Percentiles rank a stretch among this genome's conserved stretches.
Conservation (phyloP, 2,113 vertebrate species). For the Colossoma macropomum region DNA sequence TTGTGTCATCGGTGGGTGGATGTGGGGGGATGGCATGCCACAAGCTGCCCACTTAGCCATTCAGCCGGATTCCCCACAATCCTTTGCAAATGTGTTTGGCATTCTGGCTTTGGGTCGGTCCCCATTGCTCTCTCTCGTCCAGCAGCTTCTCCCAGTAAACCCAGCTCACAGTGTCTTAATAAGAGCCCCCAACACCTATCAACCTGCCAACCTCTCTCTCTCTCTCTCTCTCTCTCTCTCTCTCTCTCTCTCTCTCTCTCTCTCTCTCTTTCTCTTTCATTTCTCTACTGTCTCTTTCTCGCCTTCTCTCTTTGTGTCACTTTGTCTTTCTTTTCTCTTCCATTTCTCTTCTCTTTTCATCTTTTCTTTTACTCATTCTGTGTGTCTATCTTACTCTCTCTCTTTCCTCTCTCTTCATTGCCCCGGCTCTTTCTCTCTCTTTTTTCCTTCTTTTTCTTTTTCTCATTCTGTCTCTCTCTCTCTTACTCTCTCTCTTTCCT, state of each 20-base stretch:
- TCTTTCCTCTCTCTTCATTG: not conserved
- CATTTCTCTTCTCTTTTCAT: not conserved
- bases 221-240: constrained; percentile 24
- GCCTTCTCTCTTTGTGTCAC: not conserved
- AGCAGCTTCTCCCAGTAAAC: constrained; percentile 35
- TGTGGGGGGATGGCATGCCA: constrained; percentile 29
- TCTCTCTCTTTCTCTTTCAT: not conserved
- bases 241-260: not conserved
- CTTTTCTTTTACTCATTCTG: not conserved
- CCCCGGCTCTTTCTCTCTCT: constrained; percentile 12
- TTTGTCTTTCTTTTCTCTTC: constrained; percentile 38
- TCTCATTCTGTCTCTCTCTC: not conserved
- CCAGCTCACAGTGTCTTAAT: constrained; percentile 50
- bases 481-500: not conserved
- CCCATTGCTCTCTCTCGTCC: constrained; percentile 21
- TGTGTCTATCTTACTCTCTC: constrained; percentile 29
- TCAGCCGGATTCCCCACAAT: constrained; percentile 59
- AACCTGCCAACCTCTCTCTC: constrained; percentile 39
- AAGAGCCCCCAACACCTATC: constrained; percentile 53
- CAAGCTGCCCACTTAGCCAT: constrained; percentile 43
- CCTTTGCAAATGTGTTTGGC: constrained; percentile 62
- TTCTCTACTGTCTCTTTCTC: not conserved
- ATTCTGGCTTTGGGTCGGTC: constrained; percentile 51
- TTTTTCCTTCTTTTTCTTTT: not conserved
- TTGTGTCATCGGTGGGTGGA: not conserved